A percentile compares a stretch with the other conserved stretches of the same genome.
phyloP scores from a whole-genome alignment of 2,888 invertebrate species.

The Pilophorus perplexus region DNA sequence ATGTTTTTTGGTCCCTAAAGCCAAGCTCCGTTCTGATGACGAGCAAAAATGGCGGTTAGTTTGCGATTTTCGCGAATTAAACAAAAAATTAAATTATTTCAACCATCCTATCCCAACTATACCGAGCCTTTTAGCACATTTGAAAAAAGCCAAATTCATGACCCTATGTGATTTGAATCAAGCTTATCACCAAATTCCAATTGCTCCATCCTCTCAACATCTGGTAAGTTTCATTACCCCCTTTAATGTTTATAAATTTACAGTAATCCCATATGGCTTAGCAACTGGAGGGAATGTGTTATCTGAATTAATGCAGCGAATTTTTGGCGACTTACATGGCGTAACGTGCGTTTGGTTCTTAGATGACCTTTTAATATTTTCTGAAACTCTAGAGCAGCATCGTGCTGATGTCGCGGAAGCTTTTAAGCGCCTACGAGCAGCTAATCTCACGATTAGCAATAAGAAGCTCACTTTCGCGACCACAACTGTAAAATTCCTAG shows the following conservation, averaged over 20 bases:
- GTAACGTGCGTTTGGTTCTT: neutral
- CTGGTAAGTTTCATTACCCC: neutral
- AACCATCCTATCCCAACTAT: neutral
- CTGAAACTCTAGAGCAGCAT: neutral
- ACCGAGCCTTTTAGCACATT: neutral
- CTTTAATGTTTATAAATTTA: neutral
- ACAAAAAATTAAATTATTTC: neutral
- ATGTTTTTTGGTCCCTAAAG: neutral
- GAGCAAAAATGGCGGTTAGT: neutral
- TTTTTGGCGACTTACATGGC: neutral
- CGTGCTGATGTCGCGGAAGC: neutral
- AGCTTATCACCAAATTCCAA: too few species aligned
- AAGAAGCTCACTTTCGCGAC: neutral
- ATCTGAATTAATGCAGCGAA: neutral
- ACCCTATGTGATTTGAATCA: neutral
- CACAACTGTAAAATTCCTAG: neutral
- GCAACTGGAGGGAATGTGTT: neutral
- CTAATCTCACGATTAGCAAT: neutral
- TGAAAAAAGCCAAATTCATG: neutral
- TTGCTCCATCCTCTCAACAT: neutral
- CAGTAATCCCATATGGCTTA: neutral
- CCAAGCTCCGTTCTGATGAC: neutral
- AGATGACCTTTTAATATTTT: neutral
- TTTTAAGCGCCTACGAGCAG: neutral
- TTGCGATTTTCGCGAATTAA: too few species aligned